These are phyloP conservation scores for Ictalurus furcatus DNA, from an alignment of 2,113 vertebrate genomes.

Conservation along the genomic window DNA sequence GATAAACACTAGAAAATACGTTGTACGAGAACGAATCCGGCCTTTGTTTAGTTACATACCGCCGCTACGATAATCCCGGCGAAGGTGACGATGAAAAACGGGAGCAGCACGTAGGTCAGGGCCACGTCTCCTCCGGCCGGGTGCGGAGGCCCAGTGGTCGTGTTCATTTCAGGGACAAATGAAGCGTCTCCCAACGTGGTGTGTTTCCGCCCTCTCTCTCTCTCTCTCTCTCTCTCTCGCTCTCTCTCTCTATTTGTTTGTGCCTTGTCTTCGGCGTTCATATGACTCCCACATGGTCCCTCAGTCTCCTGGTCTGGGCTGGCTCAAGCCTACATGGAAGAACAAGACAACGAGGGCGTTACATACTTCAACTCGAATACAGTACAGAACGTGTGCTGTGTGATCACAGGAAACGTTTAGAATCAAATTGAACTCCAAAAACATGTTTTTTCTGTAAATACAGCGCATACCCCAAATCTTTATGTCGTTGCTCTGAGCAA, in stretches of 20 bases:
- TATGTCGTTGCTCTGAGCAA: background rate
- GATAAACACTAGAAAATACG: background rate
- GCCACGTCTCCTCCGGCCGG: slow-evolving; percentile 72
- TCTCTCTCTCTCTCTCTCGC: background rate
- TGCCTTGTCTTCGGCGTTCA: slow-evolving; percentile 71
- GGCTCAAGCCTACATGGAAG: background rate
- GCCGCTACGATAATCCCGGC: slow-evolving; percentile 82
- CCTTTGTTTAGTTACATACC: slow-evolving; percentile 74
- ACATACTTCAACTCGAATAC: background rate
- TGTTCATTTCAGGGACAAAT: slow-evolving; percentile 73
- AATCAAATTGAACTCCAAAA: background rate
- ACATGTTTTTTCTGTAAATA: background rate
- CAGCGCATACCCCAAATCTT: background rate
- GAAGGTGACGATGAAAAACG: slow-evolving; percentile 86
- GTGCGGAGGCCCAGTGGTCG: slow-evolving; percentile 76
- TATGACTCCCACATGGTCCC: slow-evolving; percentile 77
- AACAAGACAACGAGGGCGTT: background rate
- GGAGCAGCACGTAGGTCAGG: slow-evolving; percentile 84
- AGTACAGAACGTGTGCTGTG: background rate
- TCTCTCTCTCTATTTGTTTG: slow-evolving; percentile 52
- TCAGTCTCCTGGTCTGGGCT: slow-evolving; percentile 44
- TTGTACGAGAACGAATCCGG: background rate
- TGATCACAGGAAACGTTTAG: background rate
- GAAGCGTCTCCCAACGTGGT: background rate
- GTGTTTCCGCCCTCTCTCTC: background rate